Evolutionary conservation across 1,140 invertebrate genomes (phyloP), one percentile per base, ranked within the genome.

Genomic region (Atta colombica): DNA sequence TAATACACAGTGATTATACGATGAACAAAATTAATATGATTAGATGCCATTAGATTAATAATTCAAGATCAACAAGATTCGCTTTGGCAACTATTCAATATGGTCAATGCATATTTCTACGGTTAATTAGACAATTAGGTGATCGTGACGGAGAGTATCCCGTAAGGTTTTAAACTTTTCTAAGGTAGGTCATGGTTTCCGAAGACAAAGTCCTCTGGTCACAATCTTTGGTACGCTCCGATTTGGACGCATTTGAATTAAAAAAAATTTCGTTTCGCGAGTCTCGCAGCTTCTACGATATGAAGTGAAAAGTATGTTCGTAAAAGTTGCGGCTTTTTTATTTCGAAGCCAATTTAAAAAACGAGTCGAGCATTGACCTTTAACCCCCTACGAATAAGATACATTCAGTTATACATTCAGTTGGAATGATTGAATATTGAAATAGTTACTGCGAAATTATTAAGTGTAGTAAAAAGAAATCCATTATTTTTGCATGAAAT

Each of bases 121-220:
- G 69, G 25, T 35, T 51, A 60, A 61, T 74, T 61, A 84, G 28
- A 28, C 21, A 84, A 84, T 84, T 61, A 49, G 69, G 28, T 31
- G 55, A 75, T 74, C 25, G n/a, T 45, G n/a, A 31, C 12, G 18
- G 18, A 10, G 12, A 49, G 45, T 14, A 49, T 84, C 74, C 69
- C 69, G 74, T 66, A 88, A 58, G 87, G 85, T 89, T 86, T 78
- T 91, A 87, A 90, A 92, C 87, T 85, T 81, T 51, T 69, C 88
- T 89, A 77, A 91, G 91, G 90, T 90, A 93, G 93, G 93, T 94
- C 93, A 93, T 91, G 92, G 93, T 92, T 92, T 85, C 77, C 88
- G 84, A 75, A 87, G 87, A 75, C 68, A 25, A 84, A 81, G 49
- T 65, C 69, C 85, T 90, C 89, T 84, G 84, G 88, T 82, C 87